phyloP scores from a whole-genome alignment of 2,797 vertebrate species.

The Peromyscus melanophrys region DNA sequence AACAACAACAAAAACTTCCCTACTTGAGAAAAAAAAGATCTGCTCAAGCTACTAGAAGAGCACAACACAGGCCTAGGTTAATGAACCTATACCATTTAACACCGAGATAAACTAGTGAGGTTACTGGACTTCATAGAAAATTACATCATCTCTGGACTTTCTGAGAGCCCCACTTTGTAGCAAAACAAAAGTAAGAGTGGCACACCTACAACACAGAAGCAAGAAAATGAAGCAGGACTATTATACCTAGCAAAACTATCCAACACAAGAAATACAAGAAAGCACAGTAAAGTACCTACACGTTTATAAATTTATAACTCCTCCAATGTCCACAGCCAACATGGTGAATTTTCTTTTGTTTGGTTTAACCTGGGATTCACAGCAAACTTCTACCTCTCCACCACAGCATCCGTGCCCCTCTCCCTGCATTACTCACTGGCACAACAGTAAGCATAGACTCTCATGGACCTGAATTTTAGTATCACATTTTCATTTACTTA shows the following conservation, averaged over 20 bases:
- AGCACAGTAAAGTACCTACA: background rate
- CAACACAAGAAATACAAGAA: background rate
- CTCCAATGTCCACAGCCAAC: background rate
- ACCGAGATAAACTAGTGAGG: background rate
- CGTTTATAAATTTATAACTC: background rate
- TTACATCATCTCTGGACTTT: background rate
- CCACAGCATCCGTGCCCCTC: background rate
- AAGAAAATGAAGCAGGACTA: background rate
- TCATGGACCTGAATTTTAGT: background rate
- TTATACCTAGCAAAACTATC: background rate
- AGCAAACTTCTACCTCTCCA: background rate
- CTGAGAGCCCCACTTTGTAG: background rate
- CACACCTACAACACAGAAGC: background rate
- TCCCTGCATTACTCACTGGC: background rate
- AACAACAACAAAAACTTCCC: background rate
- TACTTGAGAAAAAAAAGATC: background rate
- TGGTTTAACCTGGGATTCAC: background rate
- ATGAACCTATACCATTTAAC: background rate
- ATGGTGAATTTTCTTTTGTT: background rate
- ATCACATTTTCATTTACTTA: constrained; percentile 34
- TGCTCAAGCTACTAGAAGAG: background rate
- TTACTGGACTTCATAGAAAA: background rate
- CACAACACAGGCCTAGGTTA: background rate
- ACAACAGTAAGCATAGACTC: background rate
- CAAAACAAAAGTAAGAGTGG: background rate